Evolutionary conservation across 2,888 invertebrate species (phyloP), one percentile per base, ranked within the genome.

Genomic region (Panorpa germanica): DNA sequence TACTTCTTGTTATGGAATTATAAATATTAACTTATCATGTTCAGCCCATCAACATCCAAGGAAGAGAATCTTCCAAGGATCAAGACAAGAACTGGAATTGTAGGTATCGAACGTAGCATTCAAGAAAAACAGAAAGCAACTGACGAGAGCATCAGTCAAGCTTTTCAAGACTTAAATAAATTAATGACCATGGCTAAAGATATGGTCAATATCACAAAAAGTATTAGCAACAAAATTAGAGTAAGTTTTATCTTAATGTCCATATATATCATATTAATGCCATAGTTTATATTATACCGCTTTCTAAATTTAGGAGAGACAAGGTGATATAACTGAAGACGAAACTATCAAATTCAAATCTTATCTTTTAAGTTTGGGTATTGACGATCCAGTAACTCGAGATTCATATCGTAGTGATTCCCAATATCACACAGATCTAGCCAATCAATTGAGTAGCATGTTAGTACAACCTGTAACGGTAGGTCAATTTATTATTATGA

Each of bases 151-250:
- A 96, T 98, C 41, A 73, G 70, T 10, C 63, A 77, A 39, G 96
- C 98, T 2, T 98, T 99, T 57, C 80, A 95, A 55, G 98, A 99
- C 57, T 65, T 98, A 31, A 80, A 64, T 44, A 83, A 86, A 44
- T 61, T 98, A 3, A 98, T 99, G 83, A 71, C 70, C 32, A 86
- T 85, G 70, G 96, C 96, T 0, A 85, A 91, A 51, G 93, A 96
- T 41, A 98, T 98, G 98, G 96, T 98, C 24, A 57, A 62, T 2
- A 59, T 98, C 39, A 86, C 95, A 0, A 85, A 85, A 50, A 77
- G 67, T 39, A 95, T 98, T 44, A 86, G 95, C 16, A 69, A 66
- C 28, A 93, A 88, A 63, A 86, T 98, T 43, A 73, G 78, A 50
- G 71, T 70, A 50, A 53, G 46, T 49, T 24, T n/a, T 10, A 29